phyloP scores from a whole-genome alignment of 2,797 vertebrate genomes.

The Eleutherodactylus coqui region DNA sequence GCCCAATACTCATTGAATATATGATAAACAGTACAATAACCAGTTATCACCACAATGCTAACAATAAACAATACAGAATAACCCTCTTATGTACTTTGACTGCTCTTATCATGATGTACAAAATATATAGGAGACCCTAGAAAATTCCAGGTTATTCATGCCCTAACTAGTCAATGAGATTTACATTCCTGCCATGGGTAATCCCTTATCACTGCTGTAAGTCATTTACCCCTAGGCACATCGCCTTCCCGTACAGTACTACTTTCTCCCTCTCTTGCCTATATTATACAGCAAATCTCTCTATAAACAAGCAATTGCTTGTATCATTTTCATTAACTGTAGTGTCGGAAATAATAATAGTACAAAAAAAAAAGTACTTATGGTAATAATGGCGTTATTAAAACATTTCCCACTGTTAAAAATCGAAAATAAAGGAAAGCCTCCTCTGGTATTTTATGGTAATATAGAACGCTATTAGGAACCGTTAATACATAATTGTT shows the following conservation, averaged over 20 bases:
- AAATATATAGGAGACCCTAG: not conserved
- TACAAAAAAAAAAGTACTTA: slow-evolving; percentile 21
- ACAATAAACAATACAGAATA: not conserved
- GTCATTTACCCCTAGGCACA: not conserved
- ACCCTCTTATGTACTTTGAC: not conserved
- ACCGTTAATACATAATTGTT: slow-evolving; percentile 45
- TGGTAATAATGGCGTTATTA: slow-evolving; percentile 49
- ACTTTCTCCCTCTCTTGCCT: not conserved
- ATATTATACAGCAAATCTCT: not conserved
- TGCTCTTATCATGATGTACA: not conserved
- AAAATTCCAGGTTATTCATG: not conserved
- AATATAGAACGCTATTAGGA: slow-evolving; percentile 45
- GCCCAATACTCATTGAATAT: not conserved
- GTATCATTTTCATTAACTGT: slow-evolving; percentile 50
- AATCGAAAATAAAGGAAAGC: slow-evolving; percentile 41
- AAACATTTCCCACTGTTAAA: slow-evolving; percentile 45
- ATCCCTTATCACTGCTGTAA: not conserved
- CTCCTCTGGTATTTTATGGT: slow-evolving; percentile 49
- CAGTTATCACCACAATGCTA: not conserved
- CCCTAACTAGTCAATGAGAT: not conserved
- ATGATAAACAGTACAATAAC: not conserved
- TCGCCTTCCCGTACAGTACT: not conserved
- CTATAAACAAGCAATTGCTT: slow-evolving; percentile 6
- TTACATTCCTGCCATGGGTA: not conserved
- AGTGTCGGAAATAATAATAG: slow-evolving; percentile 34